Base-by-base conservation (phyloP, 1,140 invertebrate genomes). In the Drosophila lacteicornis region DNA sequence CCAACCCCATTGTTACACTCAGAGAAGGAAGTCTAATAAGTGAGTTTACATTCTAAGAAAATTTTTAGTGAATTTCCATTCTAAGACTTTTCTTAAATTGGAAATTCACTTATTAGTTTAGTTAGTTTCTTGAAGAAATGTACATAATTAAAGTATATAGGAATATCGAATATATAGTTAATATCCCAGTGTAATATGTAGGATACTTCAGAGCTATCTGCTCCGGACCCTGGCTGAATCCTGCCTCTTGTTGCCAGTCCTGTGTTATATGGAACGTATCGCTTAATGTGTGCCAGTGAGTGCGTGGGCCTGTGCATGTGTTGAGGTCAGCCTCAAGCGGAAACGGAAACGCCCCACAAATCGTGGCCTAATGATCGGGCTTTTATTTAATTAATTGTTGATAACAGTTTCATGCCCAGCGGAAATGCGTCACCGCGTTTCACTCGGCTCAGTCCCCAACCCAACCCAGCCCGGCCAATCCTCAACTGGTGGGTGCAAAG, bases 311-410 rank as follows among this genome's bases (percentile, higher is more conserved):
- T 51, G 70, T 36, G 40, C 51, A 43, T 51, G 71, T 63, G 73
- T 46, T 49, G 70, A 46, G 49, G 47, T 73, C 58, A 45, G 68
- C 66, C 67, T 50, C 50, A 53, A 55, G 79, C 85, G 75, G 81
- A 85, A 85, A 57, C 81, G 81, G 85, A 90, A 82, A 82, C 71
- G 70, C 75, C 81, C 79, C 85, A 85, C 85, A 90, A 90, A 91
- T 90, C 85, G 81, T 90, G 86, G 57, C 75, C 85, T 90, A 90
- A 90, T 90, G 85, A 90, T 90, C 67, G 55, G 68, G 75, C 82
- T 82, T 74, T 82, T 84, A 90, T 85, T 90, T 79, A 90, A 90
- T 90, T 90, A 90, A 90, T 90, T 90, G 85, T 85, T 90, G 85
- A 90, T 90, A 88, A 90, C 85, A 76, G 80, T 71, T 75, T 77